Evolutionary conservation across 2,888 invertebrate species (phyloP).

Genomic region (Tryphoninae sp.): DNA sequence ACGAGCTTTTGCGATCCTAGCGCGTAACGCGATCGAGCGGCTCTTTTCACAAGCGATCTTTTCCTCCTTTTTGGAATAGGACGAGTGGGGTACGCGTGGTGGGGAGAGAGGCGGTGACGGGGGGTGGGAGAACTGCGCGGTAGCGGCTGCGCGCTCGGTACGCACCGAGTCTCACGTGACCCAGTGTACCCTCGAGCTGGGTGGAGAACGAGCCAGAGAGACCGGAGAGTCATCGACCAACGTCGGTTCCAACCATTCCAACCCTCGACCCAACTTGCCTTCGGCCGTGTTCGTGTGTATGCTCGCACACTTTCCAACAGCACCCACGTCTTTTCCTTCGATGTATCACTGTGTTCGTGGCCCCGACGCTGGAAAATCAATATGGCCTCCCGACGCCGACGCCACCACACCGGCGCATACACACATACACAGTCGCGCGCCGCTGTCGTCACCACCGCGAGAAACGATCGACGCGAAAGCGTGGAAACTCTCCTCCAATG

Average conservation of each 20-base stretch:
- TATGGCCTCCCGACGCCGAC: slow-evolving; percentile 69
- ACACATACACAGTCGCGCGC: neutral
- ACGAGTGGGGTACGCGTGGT: neutral
- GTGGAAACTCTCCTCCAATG: slow-evolving; percentile 9
- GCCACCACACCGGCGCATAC: slow-evolving; percentile 43
- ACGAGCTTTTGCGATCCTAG: slow-evolving; percentile 48
- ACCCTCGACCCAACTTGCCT: slow-evolving; percentile 44
- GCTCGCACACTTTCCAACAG: slow-evolving; percentile 8
- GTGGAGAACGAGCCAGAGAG: slow-evolving; percentile 32
- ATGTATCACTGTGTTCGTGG: slow-evolving; percentile 45
- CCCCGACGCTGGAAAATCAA: slow-evolving; percentile 74
- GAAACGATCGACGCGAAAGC: slow-evolving; percentile 47
- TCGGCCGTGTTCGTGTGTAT: slow-evolving; percentile 30
- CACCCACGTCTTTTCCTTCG: neutral
- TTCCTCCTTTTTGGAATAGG: neutral
- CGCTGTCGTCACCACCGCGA: slow-evolving; percentile 69
- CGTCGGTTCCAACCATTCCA: slow-evolving; percentile 56
- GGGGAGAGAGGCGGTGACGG: neutral
- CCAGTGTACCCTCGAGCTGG: slow-evolving; percentile 13
- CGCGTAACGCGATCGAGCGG: slow-evolving; percentile 49
- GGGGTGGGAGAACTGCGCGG: slow-evolving; percentile 26
- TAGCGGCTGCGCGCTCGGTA: slow-evolving; percentile 29
- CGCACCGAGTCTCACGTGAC: slow-evolving; percentile 51
- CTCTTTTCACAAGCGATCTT: slow-evolving; percentile 42
- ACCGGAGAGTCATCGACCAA: slow-evolving; percentile 62